Conservation (phyloP, 2,113 vertebrate species). For the Pedetes capensis region DNA sequence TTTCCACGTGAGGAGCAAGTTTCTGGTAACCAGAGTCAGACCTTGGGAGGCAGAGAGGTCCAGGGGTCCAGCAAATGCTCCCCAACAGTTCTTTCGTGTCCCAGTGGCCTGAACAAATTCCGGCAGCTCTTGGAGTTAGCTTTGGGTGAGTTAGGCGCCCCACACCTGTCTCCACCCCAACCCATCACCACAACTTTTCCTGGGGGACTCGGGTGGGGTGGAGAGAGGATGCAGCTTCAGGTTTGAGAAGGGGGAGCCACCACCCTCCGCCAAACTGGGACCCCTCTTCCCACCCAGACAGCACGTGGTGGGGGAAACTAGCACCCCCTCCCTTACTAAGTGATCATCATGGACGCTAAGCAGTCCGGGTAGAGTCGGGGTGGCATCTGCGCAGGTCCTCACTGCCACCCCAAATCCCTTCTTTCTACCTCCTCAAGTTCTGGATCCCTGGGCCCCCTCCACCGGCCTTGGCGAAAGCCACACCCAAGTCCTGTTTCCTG, state of each 20-base stretch:
- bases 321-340: background rate
- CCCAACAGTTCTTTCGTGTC: background rate
- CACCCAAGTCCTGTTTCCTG: constrained; percentile 61
- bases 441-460: background rate
- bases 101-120: background rate
- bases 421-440: constrained; percentile 44
- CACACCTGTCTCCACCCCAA: background rate
- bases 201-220: background rate
- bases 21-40: constrained; percentile 1
- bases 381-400: background rate
- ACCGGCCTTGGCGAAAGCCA: background rate
- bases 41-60: background rate
- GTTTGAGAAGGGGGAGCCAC: background rate
- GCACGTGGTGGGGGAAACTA: constrained; percentile 48
- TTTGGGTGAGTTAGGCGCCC: background rate
- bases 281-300: background rate
- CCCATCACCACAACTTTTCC: constrained; percentile 46
- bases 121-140: background rate
- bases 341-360: too few relatives aligned
- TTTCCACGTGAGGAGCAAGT: background rate
- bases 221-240: background rate
- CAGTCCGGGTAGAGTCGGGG: too few relatives aligned
- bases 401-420: background rate
- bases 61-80: rapidly evolving
- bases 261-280: background rate